phyloP scores from a whole-genome alignment of 2,113 vertebrate genomes.

The Mastomys natalensis region DNA sequence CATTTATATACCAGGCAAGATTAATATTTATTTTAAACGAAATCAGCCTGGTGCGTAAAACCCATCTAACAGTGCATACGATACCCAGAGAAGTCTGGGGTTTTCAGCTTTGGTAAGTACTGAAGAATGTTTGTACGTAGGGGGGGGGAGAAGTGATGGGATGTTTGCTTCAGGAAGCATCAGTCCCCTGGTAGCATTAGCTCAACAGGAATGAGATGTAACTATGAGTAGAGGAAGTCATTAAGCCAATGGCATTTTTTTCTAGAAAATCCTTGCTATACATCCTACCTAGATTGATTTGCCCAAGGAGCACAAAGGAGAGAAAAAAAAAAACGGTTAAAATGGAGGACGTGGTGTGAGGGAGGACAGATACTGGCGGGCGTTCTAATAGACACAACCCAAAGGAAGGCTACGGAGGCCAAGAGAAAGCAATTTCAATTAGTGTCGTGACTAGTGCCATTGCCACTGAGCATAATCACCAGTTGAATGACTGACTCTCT shows the following conservation, averaged over 20 bases:
- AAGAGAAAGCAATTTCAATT: slow-evolving; percentile 31
- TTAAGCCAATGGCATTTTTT: slow-evolving; percentile 67
- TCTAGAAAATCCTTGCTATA: slow-evolving; percentile 53
- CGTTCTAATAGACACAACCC: background rate
- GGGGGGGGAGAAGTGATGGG: slow-evolving; percentile 59
- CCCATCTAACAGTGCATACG: slow-evolving; percentile 39
- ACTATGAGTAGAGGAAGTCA: slow-evolving; percentile 61
- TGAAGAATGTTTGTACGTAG: slow-evolving; percentile 68
- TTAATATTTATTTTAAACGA: slow-evolving; percentile 70
- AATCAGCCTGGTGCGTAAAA: slow-evolving; percentile 70
- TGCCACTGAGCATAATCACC: slow-evolving; percentile 47
- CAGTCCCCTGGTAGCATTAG: slow-evolving; percentile 64
- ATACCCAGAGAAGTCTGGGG: slow-evolving; percentile 57
- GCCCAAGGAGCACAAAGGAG: background rate
- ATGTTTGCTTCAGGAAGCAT: slow-evolving; percentile 61
- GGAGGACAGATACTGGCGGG: background rate
- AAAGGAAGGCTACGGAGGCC: background rate
- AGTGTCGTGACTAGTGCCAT: background rate
- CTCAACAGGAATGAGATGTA: slow-evolving; percentile 69
- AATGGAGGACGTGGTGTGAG: slow-evolving; percentile 34
- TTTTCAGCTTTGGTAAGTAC: slow-evolving; percentile 63
- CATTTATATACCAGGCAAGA: slow-evolving; percentile 69
- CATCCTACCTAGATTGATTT: slow-evolving; percentile 47
- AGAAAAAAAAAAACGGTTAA: slow-evolving; percentile 14
- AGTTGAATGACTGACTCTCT: slow-evolving; percentile 40